These are phyloP conservation scores for Tricholaema leucomelas DNA, from an alignment of 2,113 vertebrate species.

Conservation along the genomic window DNA sequence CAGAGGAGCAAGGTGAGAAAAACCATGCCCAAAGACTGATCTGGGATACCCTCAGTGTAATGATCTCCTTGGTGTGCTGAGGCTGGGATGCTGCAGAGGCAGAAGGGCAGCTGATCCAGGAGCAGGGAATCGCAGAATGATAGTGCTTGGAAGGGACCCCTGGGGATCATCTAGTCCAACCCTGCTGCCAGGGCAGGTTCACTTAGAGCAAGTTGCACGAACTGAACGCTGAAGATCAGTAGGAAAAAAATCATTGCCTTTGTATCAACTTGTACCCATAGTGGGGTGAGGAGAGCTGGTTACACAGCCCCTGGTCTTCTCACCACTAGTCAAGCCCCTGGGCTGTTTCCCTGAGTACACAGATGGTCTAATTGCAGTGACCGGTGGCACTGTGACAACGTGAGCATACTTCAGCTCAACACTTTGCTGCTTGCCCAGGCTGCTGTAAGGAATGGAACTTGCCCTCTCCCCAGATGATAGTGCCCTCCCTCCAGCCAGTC, in stretches of 20 bases:
- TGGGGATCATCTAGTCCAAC: too few species aligned
- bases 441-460: background rate
- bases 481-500: background rate
- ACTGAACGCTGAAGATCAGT: background rate
- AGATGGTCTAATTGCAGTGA: background rate
- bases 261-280: background rate
- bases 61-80: background rate
- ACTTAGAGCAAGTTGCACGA: background rate
- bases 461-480: background rate
- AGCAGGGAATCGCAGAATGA: too few species aligned
- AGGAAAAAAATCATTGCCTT: background rate
- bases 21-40: background rate
- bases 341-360: background rate
- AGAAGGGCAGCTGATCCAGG: background rate
- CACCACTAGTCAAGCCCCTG: background rate
- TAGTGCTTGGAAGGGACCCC: too few species aligned
- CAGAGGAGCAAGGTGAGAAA: fast-evolving
- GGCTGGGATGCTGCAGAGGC: background rate
- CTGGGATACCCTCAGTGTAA: background rate
- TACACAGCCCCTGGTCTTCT: background rate
- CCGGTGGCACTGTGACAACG: fast-evolving
- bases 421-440: background rate
- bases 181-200: too few species aligned
- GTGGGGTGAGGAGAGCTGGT: background rate
- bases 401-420: background rate